Evolutionary conservation across 2,797 vertebrate genomes (phyloP), one percentile per base, ranked within the genome.

Genomic region (Hippopotamyrus pictus): DNA sequence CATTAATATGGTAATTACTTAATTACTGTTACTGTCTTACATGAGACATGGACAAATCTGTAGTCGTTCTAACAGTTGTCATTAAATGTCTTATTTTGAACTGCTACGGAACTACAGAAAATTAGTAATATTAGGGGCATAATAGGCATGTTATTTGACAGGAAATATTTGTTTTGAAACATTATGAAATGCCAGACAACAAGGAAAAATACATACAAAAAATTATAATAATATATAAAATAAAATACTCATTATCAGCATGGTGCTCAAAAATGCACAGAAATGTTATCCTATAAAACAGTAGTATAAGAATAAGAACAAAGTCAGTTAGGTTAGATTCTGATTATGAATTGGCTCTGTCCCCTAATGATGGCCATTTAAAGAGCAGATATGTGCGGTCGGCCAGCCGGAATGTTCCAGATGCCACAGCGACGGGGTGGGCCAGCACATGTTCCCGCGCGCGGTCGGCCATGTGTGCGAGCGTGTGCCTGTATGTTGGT

Each of bases 351-450:
- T 9, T 17, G 37, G 17, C 17, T 79, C 73, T 8, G 17, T 44
- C 17, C 73, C 17, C 12, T 73, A 73, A 73, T 73, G 41, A 50
- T 25, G 44, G 46, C 48, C 37, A 84, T 22, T 46, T 25, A 25
- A 48, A 84, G 48, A 46, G n/a, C 41, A 22, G 82, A 22, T 22
- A 37, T 84, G 8, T 50, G 82, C 46, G 9, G 82, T 11, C n/a
- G 12, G 19, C 44, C 41, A 22, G 44, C 44, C 8, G 41, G 22
- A 50, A 46, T 84, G 82, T 22, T 79, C 90, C 79, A 84, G 76
- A 88, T 53, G 76, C 76, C 33, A 29, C 73, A 90, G 90, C 91
- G 92, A 91, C 94, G 94, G 17, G 93, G 93, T 91, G 93, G 93
- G 83, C 90, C 93, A 93, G 46, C 7, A 33, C 59, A 84, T 65